Evolutionary conservation across 2,888 invertebrate species (phyloP).

Genomic region (Lottia scabra): DNA sequence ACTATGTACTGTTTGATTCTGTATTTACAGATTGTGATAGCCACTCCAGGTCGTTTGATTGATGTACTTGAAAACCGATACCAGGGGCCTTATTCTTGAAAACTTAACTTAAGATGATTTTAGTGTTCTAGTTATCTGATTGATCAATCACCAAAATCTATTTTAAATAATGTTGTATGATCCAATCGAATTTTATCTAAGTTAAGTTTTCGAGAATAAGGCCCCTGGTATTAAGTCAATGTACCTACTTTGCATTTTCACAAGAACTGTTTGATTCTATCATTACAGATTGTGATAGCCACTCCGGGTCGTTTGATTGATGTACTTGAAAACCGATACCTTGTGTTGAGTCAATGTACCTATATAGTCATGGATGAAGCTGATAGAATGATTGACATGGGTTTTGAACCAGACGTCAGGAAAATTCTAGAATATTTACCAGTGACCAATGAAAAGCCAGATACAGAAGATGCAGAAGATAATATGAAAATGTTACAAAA

Average conservation of each 20-base stretch:
- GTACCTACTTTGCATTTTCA: too few species aligned
- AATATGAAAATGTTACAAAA: conserved; percentile 89
- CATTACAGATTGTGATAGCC: conserved; percentile 90
- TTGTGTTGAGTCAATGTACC: conserved; percentile 96
- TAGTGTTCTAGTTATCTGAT: too few species aligned
- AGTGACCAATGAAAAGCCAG: conserved; percentile 97
- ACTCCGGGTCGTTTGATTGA: conserved; percentile 99
- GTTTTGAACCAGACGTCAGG: conserved; percentile 96
- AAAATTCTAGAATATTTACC: conserved; percentile 98
- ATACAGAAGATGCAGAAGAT: conserved; percentile 98
- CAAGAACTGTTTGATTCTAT: not conserved
- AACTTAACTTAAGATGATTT: too few species aligned
- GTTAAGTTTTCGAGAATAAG: too few species aligned
- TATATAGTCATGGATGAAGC: conserved; percentile 90
- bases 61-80: too few species aligned
- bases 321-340: conserved; percentile 96
- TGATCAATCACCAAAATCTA: too few species aligned
- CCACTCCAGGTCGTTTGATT: conserved; percentile 99
- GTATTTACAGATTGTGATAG: conserved; percentile 87
- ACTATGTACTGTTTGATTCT: not conserved
- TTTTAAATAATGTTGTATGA: too few species aligned
- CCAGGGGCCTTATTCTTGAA: too few species aligned
- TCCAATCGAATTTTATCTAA: too few species aligned
- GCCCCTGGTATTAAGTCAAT: too few species aligned
- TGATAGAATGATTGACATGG: conserved; percentile 99